Evolutionary conservation across 2,797 vertebrate species (phyloP).

Genomic region (Brachyrhaphis roseni): DNA sequence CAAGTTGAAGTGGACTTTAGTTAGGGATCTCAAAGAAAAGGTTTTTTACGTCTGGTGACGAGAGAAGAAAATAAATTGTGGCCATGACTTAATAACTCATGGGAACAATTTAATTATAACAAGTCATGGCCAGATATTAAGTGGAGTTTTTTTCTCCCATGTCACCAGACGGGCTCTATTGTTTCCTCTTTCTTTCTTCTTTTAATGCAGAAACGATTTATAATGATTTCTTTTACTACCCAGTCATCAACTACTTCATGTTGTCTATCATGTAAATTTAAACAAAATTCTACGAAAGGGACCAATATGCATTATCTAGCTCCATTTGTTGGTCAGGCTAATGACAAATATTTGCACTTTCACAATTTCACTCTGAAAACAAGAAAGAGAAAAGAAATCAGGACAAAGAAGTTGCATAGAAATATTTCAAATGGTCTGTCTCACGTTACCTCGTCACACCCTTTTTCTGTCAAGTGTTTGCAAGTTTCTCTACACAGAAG

Average conservation of each 20-base stretch:
- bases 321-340: neutral
- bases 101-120: no score
- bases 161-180: no score
- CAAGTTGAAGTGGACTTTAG: neutral
- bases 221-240: neutral
- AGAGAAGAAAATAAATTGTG: no score
- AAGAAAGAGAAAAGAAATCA: neutral
- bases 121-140: no score
- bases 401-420: neutral
- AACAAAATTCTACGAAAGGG: neutral
- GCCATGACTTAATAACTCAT: no score
- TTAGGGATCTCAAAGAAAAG: neutral
- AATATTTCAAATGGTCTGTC: neutral
- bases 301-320: neutral
- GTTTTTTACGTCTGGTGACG: no score
- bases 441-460: slow-evolving; percentile 3
- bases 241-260: neutral
- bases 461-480: slow-evolving; percentile 56
- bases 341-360: neutral
- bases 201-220: neutral
- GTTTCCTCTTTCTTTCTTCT: no score
- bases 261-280: neutral
- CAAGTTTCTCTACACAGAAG: slow-evolving; percentile 21
- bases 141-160: no score
- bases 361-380: neutral